A percentile compares a stretch with the other conserved stretches of the same genome.
Evolutionary conservation across 2,113 vertebrate genomes (phyloP).

Genomic region (Orientallactaga bullata): DNA sequence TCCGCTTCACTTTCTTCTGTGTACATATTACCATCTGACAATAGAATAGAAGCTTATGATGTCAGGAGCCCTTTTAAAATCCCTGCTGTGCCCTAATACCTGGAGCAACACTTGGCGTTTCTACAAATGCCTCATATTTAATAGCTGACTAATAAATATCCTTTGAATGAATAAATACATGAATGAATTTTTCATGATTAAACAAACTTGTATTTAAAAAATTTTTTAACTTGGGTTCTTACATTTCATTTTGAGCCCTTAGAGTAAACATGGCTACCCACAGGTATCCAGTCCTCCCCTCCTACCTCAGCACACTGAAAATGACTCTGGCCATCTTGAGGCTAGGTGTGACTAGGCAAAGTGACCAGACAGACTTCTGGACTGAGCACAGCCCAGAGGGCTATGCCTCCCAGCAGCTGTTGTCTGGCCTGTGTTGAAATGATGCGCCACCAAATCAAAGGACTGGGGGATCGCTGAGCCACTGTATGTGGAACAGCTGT

Average conservation of each 20-base stretch:
- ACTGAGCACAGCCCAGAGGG: background rate
- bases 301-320: background rate
- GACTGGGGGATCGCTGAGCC: slow-evolving; percentile 23
- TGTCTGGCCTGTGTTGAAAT: background rate
- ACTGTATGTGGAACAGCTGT: slow-evolving; percentile 71
- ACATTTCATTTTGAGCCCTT: background rate
- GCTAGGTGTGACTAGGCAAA: background rate
- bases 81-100: background rate
- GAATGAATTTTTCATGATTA: background rate
- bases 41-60: background rate
- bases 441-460: slow-evolving; percentile 58
- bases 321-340: background rate
- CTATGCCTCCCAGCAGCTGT: background rate
- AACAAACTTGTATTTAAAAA: background rate
- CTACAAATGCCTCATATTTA: background rate
- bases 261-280: background rate
- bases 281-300: background rate
- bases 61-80: background rate
- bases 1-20: background rate
- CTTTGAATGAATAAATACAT: background rate
- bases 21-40: background rate
- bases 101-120: background rate
- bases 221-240: background rate
- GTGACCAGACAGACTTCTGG: background rate
- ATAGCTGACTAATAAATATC: background rate